These are phyloP conservation scores for Acronicta aceris DNA, from an alignment of 2,888 invertebrate genomes.

Conservation along the genomic window DNA sequence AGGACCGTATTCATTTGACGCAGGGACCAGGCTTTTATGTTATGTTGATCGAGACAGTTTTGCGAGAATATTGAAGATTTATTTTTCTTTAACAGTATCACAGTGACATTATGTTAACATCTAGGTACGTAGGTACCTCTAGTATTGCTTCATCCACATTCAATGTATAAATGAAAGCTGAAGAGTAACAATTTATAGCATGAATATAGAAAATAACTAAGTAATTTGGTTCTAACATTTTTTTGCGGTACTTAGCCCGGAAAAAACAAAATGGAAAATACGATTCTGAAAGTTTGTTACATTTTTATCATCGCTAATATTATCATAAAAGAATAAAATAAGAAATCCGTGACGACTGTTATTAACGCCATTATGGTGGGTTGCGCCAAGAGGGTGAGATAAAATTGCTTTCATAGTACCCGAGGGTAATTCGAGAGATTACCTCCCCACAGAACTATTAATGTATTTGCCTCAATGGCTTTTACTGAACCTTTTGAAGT, in stretches of 20 bases:
- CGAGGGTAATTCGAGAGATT: slow-evolving; percentile 53
- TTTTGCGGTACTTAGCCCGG: too few species aligned
- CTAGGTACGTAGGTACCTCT: too few species aligned
- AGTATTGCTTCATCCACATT: too few species aligned
- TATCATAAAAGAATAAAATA: too few species aligned
- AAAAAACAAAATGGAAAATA: too few species aligned
- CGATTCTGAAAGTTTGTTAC: slow-evolving; percentile 8
- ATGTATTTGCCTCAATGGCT: slow-evolving; percentile 32
- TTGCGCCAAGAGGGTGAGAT: slow-evolving; percentile 21
- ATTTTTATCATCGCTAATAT: slow-evolving; percentile 24
- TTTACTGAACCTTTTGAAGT: slow-evolving; percentile 18
- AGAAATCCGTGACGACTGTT: slow-evolving; percentile 30
- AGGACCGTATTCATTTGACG: slow-evolving; percentile 26
- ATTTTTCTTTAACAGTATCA: background rate
- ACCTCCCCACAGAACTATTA: slow-evolving; percentile 39
- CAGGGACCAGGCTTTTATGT: slow-evolving; percentile 28
- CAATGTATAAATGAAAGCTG: too few species aligned
- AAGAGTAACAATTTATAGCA: too few species aligned
- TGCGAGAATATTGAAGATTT: too few species aligned
- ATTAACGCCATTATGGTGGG: slow-evolving; percentile 32
- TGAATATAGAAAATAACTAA: too few species aligned
- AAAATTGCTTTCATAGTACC: slow-evolving; percentile 51
- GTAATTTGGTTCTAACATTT: too few species aligned
- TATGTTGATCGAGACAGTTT: slow-evolving; percentile 16
- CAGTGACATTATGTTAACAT: too few species aligned